Evolutionary conservation across 2,113 vertebrate genomes (phyloP).

Genomic region (Amia ocellicauda): DNA sequence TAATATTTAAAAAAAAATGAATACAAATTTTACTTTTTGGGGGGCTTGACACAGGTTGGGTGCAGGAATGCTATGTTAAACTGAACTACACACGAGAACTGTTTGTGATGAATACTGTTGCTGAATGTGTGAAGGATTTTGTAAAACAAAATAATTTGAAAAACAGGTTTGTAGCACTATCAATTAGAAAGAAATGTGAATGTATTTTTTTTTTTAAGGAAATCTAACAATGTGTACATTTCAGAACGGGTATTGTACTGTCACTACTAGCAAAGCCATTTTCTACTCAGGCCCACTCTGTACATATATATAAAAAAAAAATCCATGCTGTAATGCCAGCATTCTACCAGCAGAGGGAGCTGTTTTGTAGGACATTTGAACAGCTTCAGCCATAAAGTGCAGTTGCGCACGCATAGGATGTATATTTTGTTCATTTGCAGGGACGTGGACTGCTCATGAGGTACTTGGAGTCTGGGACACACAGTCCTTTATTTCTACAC

Average conservation of each 20-base stretch:
- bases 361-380: conserved; percentile 31
- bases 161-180: conserved; percentile 9
- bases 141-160: too few species aligned
- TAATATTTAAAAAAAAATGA: too few species aligned
- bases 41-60: too few species aligned
- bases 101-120: too few species aligned
- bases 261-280: conserved; percentile 37
- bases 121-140: too few species aligned
- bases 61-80: too few species aligned
- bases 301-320: conserved; percentile 35
- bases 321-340: conserved; percentile 43
- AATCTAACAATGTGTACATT: conserved; percentile 2
- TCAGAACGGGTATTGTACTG: conserved; percentile 24
- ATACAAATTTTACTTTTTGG: too few species aligned
- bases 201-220: conserved; percentile 11
- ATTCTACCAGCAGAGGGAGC: conserved; percentile 53
- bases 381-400: conserved; percentile 43
- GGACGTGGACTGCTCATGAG: conserved; percentile 19
- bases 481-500: conserved; percentile 22
- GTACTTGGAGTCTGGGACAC: conserved; percentile 39
- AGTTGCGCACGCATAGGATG: conserved; percentile 43
- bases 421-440: conserved; percentile 9
- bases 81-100: too few species aligned
- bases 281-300: conserved; percentile 53
- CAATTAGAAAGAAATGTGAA: conserved; percentile 2